Evolutionary conservation across 1,140 invertebrate genomes (phyloP), one percentile per base, ranked within the genome.

Genomic region (Stegodyphus dumicola): DNA sequence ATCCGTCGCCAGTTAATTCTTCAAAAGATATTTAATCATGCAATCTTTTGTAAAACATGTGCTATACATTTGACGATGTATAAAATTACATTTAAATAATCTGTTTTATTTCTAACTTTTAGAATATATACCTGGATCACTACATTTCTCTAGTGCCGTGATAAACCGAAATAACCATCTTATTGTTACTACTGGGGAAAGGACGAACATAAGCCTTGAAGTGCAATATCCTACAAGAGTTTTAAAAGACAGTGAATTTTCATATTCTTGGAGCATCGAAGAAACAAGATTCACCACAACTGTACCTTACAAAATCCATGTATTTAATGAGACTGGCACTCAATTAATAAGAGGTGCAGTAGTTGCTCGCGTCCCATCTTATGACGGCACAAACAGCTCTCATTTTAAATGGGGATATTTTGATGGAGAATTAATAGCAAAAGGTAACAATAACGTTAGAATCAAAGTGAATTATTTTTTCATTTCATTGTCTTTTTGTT

Each of bases 341-440:
- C 65, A 67, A 6, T 67, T 9, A n/a, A 2, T 67, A 7, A 9
- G 65, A 67, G 65, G 3, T 17, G 65, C 65, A 18, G 65, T 67
- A 7, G 65, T 67, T 9, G 65, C 65, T 15, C 65, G 65, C 17
- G 7, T 67, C n/a, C 65, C 65, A 17, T 18, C 65, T n/a, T 17
- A 17, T 7, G 17, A 67, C 7, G 17, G 13, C 15, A 18, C 13
- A 13, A 18, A 67, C n/a, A 18, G 1, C 17, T 7, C 65, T n/a
- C 15, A 7, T 13, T 67, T 15, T n/a, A 67, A 67, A 67, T 67
- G 65, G 65, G 65, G 65, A 17, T 67, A 67, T n/a, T 67, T 67
- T n/a, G 65, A 67, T 7, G 65, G 11, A 67, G 11, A 67, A 18
- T 15, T 67, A n/a, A 7, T 17, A 7, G 17, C n/a, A 7, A 67